Conservation (phyloP, 2,113 vertebrate species). For the Neogobius melanostomus region DNA sequence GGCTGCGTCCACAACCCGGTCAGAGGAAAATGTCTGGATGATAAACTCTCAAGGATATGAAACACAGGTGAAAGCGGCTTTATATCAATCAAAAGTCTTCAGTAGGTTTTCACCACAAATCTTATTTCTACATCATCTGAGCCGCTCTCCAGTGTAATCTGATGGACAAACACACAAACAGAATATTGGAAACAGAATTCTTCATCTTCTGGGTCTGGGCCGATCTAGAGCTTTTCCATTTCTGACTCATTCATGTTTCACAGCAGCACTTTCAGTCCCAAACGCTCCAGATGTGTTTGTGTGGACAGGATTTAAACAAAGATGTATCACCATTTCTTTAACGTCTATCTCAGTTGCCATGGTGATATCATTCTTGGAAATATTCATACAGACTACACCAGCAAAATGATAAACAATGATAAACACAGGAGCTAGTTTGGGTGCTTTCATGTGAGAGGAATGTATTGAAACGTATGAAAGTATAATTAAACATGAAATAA, state of each 20-base stretch:
- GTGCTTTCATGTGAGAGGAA: background rate
- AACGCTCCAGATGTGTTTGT: no score
- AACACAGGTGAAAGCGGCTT: no score
- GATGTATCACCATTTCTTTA: slow-evolving; percentile 4
- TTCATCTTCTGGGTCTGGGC: slow-evolving; percentile 25
- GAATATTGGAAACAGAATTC: slow-evolving; percentile 47
- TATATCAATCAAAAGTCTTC: background rate
- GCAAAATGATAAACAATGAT: no score
- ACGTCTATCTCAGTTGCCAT: slow-evolving; percentile 23
- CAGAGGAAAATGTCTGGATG: no score
- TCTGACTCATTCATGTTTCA: no score
- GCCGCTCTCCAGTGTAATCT: slow-evolving; percentile 52
- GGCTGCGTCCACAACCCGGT: no score
- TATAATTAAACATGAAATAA: background rate
- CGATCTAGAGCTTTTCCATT: no score
- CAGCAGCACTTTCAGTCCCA: no score
- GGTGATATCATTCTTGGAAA: background rate
- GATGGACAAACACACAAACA: slow-evolving; percentile 51
- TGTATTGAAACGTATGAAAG: background rate
- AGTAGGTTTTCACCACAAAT: slow-evolving; percentile 40
- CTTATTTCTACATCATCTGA: slow-evolving; percentile 61
- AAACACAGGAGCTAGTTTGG: background rate
- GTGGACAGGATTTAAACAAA: slow-evolving; percentile 18
- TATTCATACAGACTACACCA: no score
- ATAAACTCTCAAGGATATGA: no score